phyloP scores from a whole-genome alignment of 2,797 vertebrate genomes.

The Hylomyscus alleni region DNA sequence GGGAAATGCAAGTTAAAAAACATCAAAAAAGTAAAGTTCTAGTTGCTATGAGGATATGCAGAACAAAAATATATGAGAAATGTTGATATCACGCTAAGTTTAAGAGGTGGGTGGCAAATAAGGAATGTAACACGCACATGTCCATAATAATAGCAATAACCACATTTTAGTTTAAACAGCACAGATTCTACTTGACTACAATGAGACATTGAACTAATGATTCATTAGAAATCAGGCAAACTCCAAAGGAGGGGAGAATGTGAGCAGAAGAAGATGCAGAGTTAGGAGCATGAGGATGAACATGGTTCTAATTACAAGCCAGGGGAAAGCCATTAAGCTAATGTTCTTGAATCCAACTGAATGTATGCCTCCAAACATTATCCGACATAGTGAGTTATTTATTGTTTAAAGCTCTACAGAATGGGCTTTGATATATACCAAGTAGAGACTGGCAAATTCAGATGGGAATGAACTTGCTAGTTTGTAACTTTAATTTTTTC shows the following conservation, averaged over 20 bases:
- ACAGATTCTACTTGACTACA: background rate
- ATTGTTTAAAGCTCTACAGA: background rate
- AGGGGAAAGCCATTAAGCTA: background rate
- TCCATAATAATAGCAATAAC: background rate
- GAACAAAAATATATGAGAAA: constrained; percentile 1
- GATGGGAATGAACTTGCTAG: background rate
- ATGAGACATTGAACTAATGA: background rate
- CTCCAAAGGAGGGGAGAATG: accelerated
- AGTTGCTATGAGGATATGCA: constrained; percentile 17
- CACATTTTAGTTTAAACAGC: background rate
- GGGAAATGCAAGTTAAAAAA: constrained; percentile 62
- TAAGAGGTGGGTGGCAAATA: background rate
- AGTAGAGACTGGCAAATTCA: background rate
- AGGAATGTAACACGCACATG: background rate
- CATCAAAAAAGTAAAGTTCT: constrained; percentile 28
- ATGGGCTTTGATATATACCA: constrained; percentile 11
- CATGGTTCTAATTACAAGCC: background rate
- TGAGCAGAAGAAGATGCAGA: background rate
- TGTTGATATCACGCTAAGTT: background rate
- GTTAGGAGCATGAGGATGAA: background rate
- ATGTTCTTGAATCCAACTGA: background rate
- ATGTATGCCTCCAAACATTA: background rate
- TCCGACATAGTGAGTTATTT: background rate
- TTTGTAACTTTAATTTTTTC: background rate
- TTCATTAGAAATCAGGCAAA: background rate